These are phyloP conservation scores for Microcebus lehilahytsara DNA, from an alignment of 2,113 vertebrate species.

Conservation along the genomic window DNA sequence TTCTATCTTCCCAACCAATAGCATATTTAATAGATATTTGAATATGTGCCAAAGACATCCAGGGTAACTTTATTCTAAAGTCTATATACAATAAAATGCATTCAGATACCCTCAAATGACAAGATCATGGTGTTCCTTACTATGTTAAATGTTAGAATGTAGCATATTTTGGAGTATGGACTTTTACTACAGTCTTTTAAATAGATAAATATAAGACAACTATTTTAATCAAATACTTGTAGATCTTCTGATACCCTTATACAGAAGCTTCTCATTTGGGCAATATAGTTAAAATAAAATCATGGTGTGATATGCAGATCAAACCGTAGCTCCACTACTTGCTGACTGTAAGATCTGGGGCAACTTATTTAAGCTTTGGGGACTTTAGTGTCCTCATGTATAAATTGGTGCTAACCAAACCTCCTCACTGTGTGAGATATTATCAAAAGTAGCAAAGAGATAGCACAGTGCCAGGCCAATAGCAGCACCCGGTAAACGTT, in stretches of 20 bases:
- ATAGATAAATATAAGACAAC: neutral
- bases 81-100: neutral
- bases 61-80: neutral
- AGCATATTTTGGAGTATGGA: neutral
- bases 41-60: neutral
- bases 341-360: neutral
- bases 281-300: neutral
- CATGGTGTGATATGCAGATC: neutral
- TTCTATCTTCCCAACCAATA: neutral
- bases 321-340: neutral
- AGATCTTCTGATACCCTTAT: neutral
- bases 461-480: neutral
- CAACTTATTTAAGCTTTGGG: neutral
- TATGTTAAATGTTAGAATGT: neutral
- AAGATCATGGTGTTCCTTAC: neutral
- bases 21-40: neutral
- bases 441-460: neutral
- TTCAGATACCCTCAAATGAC: neutral
- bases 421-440: neutral
- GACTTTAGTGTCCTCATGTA: neutral
- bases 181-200: constrained; percentile 35
- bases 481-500: neutral
- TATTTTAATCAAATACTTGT: neutral
- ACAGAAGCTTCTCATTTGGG: neutral
- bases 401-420: neutral